phyloP scores from a whole-genome alignment of 2,888 invertebrate species.

The Tenodera sinensis region DNA sequence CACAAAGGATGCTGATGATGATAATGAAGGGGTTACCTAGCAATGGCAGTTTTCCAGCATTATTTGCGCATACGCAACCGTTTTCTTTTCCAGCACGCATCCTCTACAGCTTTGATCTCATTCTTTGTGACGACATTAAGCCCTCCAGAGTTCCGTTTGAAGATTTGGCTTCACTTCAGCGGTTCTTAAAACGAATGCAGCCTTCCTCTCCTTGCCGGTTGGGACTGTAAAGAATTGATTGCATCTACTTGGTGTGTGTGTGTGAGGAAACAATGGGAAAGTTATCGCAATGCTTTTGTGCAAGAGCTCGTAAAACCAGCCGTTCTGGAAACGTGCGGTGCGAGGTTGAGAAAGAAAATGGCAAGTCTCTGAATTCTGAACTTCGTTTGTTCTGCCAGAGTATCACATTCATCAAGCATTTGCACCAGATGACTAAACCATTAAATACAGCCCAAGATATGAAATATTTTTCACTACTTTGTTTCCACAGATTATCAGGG shows the following conservation, averaged over 20 bases:
- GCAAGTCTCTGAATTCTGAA: neutral
- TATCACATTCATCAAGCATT: neutral
- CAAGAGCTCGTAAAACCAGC: neutral
- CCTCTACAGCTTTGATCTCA: neutral
- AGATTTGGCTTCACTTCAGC: neutral
- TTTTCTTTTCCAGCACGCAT: neutral
- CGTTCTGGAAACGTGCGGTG: neutral
- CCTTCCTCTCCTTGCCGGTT: neutral
- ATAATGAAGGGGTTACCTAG: neutral
- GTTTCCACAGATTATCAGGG: too few species aligned
- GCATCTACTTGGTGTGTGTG: neutral
- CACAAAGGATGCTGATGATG: too few species aligned
- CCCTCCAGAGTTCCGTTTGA: neutral
- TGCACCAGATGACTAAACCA: neutral
- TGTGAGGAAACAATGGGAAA: neutral
- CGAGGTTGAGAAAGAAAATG: neutral
- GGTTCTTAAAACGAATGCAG: neutral
- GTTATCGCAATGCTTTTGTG: neutral
- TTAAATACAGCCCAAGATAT: too few species aligned
- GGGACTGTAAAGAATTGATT: neutral
- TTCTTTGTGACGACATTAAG: neutral
- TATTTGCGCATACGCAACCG: neutral
- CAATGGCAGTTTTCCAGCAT: neutral
- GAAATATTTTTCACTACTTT: too few species aligned
- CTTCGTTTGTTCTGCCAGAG: neutral